phyloP scores from a whole-genome alignment of 2,888 invertebrate species.

The Hoplodrina blanda region DNA sequence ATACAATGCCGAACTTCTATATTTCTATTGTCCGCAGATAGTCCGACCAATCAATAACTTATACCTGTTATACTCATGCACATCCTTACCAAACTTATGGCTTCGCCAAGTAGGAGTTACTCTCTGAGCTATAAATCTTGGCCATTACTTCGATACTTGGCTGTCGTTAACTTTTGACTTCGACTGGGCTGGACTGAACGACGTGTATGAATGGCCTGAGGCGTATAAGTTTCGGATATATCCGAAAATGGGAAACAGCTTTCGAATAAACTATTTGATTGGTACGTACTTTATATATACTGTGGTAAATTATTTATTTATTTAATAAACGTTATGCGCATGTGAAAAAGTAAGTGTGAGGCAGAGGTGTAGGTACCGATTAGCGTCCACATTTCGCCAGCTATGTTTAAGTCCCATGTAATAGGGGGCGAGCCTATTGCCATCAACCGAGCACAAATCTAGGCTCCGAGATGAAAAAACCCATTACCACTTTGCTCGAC shows the following conservation, averaged over 20 bases:
- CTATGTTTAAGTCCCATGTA: no score
- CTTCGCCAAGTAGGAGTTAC: conserved; percentile 30
- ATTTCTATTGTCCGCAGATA: not conserved
- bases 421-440: no score
- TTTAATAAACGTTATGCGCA: no score
- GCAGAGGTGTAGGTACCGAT: no score
- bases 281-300: no score
- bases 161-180: conserved; percentile 48
- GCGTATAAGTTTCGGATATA: conserved; percentile 38
- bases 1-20: no score
- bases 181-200: conserved; percentile 41
- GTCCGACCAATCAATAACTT: not conserved
- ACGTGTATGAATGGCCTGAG: conserved; percentile 48
- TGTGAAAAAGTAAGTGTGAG: no score
- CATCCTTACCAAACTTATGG: conserved; percentile 33
- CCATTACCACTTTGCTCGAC: no score
- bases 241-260: conserved; percentile 4
- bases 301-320: no score
- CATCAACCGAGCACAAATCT: no score
- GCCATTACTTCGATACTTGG: conserved; percentile 47
- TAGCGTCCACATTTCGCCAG: no score
- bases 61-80: not conserved
- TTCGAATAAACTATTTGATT: conserved; percentile 16
- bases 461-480: no score
- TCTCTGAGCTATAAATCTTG: conserved; percentile 50